These are phyloP conservation scores for Habroteleia sp. DNA, from an alignment of 2,888 invertebrate genomes.

Conservation along the genomic window DNA sequence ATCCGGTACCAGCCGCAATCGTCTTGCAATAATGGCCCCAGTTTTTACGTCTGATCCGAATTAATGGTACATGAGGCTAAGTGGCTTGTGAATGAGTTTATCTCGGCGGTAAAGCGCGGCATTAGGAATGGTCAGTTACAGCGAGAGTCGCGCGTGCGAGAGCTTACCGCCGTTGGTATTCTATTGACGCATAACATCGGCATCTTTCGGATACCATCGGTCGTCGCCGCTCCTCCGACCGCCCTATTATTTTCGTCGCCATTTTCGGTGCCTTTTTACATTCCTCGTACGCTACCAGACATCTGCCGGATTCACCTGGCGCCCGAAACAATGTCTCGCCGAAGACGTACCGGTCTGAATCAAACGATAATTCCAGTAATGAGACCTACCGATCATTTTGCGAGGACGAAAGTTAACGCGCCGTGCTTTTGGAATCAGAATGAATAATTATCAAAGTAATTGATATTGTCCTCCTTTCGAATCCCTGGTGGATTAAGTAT, in stretches of 20 bases:
- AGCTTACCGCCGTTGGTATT: slow-evolving; percentile 48
- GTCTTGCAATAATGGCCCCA: slow-evolving; percentile 20
- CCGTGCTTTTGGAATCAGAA: too few relatives aligned
- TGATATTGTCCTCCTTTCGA: too few relatives aligned
- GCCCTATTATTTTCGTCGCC: slow-evolving; percentile 48
- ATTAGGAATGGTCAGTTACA: slow-evolving; percentile 72
- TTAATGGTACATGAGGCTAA: slow-evolving; percentile 40
- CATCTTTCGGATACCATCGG: slow-evolving; percentile 60
- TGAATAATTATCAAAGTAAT: too few relatives aligned
- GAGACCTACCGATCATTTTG: too few relatives aligned
- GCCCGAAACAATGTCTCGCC: slow-evolving; percentile 24
- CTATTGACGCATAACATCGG: slow-evolving; percentile 69
- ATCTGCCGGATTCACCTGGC: slow-evolving; percentile 40
- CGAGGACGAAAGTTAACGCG: too few relatives aligned
- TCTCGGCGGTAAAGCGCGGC: slow-evolving; percentile 56
- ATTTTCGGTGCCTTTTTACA: slow-evolving; percentile 27
- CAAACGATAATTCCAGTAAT: slow-evolving; percentile 8
- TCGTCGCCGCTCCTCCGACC: slow-evolving; percentile 15
- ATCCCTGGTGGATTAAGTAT: too few relatives aligned
- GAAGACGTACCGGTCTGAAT: neutral
- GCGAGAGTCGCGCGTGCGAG: slow-evolving; percentile 60
- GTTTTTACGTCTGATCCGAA: slow-evolving; percentile 29
- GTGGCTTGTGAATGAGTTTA: slow-evolving; percentile 51
- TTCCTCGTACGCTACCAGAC: slow-evolving; percentile 15
- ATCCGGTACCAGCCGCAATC: slow-evolving; percentile 9